A percentile compares a stretch with the other conserved stretches of the same genome.
These are phyloP conservation scores for Capitulum mitella DNA, from an alignment of 2,888 invertebrate genomes.

Conservation along the genomic window DNA sequence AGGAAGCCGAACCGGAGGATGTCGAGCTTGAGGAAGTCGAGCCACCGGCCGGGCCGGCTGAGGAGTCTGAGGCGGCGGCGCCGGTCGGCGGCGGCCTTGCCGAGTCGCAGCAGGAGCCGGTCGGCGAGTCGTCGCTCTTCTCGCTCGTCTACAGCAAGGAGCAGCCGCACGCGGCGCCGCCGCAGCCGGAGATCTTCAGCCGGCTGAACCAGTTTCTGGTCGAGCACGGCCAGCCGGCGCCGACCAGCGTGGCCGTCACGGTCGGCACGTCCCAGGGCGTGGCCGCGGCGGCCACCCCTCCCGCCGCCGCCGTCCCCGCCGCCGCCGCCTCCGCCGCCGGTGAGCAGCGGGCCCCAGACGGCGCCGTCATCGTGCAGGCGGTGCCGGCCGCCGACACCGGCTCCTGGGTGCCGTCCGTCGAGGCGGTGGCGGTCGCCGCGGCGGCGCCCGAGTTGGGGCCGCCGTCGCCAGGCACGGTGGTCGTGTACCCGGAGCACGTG, in stretches of 20 bases:
- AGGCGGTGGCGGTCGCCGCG: background rate
- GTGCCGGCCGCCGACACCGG: background rate
- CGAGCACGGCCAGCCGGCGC: background rate
- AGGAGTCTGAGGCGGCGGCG: background rate
- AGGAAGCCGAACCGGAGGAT: too few species aligned
- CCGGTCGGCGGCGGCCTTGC: background rate
- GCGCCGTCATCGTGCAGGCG: conserved; percentile 6
- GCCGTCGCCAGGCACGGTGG: background rate
- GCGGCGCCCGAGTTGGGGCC: background rate
- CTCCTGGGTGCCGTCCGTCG: background rate
- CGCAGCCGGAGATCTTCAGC: background rate
- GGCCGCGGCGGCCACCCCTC: background rate
- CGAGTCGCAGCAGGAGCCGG: conserved; percentile 5
- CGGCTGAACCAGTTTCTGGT: background rate
- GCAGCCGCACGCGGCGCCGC: background rate
- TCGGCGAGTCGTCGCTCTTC: conserved; percentile 9
- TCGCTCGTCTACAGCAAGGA: conserved; percentile 18
- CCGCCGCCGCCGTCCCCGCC: too few species aligned
- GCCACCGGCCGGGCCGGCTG: background rate
- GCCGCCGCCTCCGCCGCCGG: too few species aligned
- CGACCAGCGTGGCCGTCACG: background rate
- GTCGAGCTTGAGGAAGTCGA: too few species aligned
- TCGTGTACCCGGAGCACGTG: background rate
- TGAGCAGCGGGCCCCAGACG: background rate
- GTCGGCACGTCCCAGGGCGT: background rate